These are phyloP conservation scores for Allophyes oxyacanthae DNA, from an alignment of 2,888 invertebrate species.

Conservation along the genomic window DNA sequence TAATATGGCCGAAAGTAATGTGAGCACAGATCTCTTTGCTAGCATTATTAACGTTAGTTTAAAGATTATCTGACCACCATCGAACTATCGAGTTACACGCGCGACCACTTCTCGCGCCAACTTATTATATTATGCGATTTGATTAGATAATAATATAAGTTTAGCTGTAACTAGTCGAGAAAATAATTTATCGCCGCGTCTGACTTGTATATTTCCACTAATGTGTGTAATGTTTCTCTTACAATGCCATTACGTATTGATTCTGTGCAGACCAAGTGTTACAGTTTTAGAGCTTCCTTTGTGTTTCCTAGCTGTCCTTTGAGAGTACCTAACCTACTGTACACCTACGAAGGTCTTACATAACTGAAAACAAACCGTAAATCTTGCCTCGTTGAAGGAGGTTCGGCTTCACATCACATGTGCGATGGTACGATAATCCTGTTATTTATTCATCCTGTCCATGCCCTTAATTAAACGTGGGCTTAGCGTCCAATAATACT, in stretches of 20 bases:
- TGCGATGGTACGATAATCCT: slow-evolving; percentile 82
- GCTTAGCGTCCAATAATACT: slow-evolving; percentile 67
- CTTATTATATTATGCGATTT: slow-evolving; percentile 33
- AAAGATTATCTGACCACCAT: slow-evolving; percentile 36
- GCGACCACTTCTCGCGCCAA: slow-evolving; percentile 23
- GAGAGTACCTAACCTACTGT: slow-evolving; percentile 2
- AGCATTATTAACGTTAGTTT: slow-evolving; percentile 28
- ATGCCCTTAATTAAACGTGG: slow-evolving; percentile 76
- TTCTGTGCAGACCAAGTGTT: slow-evolving; percentile 39
- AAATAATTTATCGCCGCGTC: slow-evolving; percentile 27
- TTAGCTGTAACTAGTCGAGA: slow-evolving; percentile 27
- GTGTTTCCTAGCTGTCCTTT: slow-evolving; percentile 18
- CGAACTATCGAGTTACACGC: slow-evolving; percentile 39
- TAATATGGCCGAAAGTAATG: slow-evolving; percentile 41
- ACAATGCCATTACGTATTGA: slow-evolving; percentile 38
- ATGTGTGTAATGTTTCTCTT: slow-evolving; percentile 40
- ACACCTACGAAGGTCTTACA: slow-evolving; percentile 41
- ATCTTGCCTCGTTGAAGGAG: slow-evolving; percentile 59
- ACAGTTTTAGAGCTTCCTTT: slow-evolving; percentile 24
- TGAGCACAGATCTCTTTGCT: slow-evolving; percentile 34
- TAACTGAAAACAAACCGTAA: slow-evolving; percentile 61
- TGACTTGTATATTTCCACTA: slow-evolving; percentile 43
- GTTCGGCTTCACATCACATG: slow-evolving; percentile 66
- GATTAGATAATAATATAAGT: slow-evolving; percentile 29
- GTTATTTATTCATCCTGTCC: slow-evolving; percentile 80